Evolutionary conservation across 2,113 vertebrate genomes (phyloP).

Genomic region (Dolichallabes microphthalmus): DNA sequence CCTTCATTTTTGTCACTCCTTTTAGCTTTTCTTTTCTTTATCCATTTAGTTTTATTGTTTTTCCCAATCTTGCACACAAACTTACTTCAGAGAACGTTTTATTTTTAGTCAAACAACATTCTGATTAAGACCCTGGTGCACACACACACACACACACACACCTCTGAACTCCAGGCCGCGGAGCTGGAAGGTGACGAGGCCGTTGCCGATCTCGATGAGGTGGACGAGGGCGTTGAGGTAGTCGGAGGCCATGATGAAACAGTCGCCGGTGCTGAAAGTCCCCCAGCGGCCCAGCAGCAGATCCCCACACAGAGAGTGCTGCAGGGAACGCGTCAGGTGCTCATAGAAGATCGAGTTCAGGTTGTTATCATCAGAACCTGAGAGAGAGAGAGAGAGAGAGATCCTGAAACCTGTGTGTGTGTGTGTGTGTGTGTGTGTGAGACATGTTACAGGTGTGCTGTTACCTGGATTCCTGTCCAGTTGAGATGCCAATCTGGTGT

Average conservation of each 20-base stretch:
- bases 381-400: background rate
- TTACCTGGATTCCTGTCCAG: conserved; percentile 89
- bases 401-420: background rate
- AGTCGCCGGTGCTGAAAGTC: conserved; percentile 86
- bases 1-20: background rate
- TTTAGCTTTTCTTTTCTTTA: background rate
- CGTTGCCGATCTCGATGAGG: conserved; percentile 88
- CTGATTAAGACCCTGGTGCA: background rate
- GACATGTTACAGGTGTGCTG: background rate
- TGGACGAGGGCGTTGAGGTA: conserved; percentile 90
- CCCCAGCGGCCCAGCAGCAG: conserved; percentile 85
- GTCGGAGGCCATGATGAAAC: conserved; percentile 89
- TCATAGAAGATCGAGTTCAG: conserved; percentile 92
- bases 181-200: conserved; percentile 85
- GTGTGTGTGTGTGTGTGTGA: background rate
- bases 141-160: conserved; percentile 53
- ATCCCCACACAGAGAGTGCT: conserved; percentile 86
- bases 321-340: conserved; percentile 86
- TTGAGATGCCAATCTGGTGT: conserved; percentile 86
- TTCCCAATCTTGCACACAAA: background rate
- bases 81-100: too few species aligned
- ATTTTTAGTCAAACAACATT: too few species aligned
- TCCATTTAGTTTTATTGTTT: background rate
- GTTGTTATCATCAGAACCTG: conserved; percentile 88
- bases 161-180: conserved; percentile 88